Evolutionary conservation across 2,797 vertebrate genomes (phyloP).

Genomic region (Crotalus adamanteus): DNA sequence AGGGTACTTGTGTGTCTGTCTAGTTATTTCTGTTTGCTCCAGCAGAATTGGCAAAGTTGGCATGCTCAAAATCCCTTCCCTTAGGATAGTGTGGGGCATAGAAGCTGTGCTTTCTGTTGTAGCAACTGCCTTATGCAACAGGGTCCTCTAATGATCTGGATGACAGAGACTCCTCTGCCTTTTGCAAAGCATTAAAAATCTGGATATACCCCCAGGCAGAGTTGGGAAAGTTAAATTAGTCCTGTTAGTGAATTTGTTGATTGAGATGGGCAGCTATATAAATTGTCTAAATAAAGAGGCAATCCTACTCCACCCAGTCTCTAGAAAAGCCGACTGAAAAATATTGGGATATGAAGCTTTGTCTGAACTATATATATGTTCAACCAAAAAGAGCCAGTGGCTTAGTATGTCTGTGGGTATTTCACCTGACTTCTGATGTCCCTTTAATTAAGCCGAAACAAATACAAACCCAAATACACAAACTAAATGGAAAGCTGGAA

Average conservation of each 20-base stretch:
- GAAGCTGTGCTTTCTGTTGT: background rate
- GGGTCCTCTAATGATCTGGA: background rate
- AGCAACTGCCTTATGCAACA: background rate
- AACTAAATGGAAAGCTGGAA: background rate
- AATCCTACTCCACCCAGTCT: background rate
- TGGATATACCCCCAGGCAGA: background rate
- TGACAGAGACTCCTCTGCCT: background rate
- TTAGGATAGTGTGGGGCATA: background rate
- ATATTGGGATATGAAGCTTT: background rate
- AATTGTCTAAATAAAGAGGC: background rate
- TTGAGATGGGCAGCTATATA: background rate
- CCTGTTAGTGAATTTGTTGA: background rate
- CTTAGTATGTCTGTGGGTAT: background rate
- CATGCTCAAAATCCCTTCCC: background rate
- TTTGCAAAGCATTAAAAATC: background rate
- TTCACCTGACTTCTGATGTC: background rate
- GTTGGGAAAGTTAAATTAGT: background rate
- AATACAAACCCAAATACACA: background rate
- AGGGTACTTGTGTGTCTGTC: background rate
- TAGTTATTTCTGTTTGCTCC: background rate
- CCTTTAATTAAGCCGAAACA: background rate
- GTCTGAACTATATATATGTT: background rate
- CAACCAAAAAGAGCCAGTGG: background rate
- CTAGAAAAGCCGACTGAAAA: background rate
- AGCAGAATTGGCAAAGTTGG: background rate